Conservation (phyloP, 2,113 vertebrate genomes). For the Vulpes ferrilata region DNA sequence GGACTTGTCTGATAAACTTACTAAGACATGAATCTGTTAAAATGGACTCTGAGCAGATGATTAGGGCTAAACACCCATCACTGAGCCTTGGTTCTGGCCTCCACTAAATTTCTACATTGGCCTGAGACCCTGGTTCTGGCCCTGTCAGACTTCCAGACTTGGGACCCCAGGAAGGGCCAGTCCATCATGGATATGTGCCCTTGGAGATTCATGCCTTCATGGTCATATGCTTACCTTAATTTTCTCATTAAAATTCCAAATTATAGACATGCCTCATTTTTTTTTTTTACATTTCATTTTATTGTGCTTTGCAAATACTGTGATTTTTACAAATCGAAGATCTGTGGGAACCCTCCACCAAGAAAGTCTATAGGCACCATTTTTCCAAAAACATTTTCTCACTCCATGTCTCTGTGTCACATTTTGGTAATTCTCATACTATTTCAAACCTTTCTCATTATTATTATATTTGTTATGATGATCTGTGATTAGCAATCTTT, state of each 20-base stretch:
- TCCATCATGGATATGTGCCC: background rate
- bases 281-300: background rate
- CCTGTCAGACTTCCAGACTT: background rate
- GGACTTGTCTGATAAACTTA: background rate
- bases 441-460: background rate
- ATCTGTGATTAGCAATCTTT: background rate
- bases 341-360: background rate
- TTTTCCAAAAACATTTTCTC: background rate
- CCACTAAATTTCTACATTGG: background rate
- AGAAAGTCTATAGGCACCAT: background rate
- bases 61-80: background rate
- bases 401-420: background rate
- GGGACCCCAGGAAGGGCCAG: background rate
- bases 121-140: background rate
- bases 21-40: background rate
- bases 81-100: background rate
- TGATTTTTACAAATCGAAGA: background rate
- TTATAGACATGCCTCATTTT: background rate
- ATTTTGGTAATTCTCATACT: background rate
- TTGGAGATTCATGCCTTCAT: background rate
- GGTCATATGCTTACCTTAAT: background rate
- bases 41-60: background rate
- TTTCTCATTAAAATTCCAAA: background rate
- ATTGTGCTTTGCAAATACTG: background rate
- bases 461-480: background rate